phyloP scores from a whole-genome alignment of 2,888 invertebrate species.

The Parascotia fuliginaria region DNA sequence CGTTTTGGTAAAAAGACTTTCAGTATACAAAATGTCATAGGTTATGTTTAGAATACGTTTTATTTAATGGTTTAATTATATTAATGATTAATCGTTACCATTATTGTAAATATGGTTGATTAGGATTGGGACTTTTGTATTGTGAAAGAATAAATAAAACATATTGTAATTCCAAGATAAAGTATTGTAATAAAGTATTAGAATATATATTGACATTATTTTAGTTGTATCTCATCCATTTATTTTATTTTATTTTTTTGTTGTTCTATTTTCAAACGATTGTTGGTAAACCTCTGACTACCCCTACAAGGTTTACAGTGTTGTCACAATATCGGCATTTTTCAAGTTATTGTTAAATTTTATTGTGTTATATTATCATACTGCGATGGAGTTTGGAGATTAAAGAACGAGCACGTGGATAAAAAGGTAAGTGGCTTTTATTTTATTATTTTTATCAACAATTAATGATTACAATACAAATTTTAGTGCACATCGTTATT shows the following conservation, averaged over 20 bases:
- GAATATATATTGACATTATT: conserved; percentile 57
- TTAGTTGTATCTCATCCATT: conserved; percentile 30
- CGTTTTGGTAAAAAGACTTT: conserved; percentile 79
- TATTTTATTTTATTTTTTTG: neutral
- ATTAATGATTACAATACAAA: too few relatives aligned
- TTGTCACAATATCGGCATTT: conserved; percentile 23
- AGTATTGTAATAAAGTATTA: conserved; percentile 79
- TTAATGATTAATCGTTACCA: conserved; percentile 75
- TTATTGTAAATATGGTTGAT: conserved; percentile 64
- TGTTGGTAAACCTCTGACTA: conserved; percentile 16
- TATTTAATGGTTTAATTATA: conserved; percentile 74
- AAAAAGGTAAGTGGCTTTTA: conserved; percentile 33
- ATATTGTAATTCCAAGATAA: conserved; percentile 65
- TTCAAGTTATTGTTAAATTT: neutral
- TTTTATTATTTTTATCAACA: conserved; percentile 1
- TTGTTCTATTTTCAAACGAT: too few relatives aligned
- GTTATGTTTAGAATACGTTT: conserved; percentile 56
- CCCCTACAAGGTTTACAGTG: neutral
- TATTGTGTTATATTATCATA: neutral
- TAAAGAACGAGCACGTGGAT: conserved; percentile 2
- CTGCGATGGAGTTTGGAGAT: neutral
- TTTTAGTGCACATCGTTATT: too few relatives aligned
- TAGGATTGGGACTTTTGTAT: conserved; percentile 60
- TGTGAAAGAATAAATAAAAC: conserved; percentile 56
- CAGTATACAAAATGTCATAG: conserved; percentile 77